Evolutionary conservation across 2,888 invertebrate genomes (phyloP), one percentile per base, ranked within the genome.

Genomic region (Nymphalis urticae): DNA sequence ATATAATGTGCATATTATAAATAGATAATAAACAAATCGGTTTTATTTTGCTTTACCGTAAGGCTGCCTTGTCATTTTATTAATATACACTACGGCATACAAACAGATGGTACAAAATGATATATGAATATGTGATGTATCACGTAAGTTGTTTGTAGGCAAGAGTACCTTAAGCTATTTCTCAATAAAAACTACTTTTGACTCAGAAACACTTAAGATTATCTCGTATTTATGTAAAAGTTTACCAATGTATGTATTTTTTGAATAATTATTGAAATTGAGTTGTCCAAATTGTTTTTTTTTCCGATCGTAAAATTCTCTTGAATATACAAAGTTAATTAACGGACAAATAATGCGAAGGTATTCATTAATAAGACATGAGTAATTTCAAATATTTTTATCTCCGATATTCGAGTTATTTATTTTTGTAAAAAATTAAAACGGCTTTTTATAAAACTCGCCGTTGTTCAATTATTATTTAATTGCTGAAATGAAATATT

Each of bases 201-300:
- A 13, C 13, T 10, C 4, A 4, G 13, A 42, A 42, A 13, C 42
- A 13, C 36, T 16, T 13, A 24, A 0, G 13, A 27, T 27, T 21
- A 24, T 21, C 13, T 24, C 24, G 27, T 36, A 32, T 3, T 9
- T 17, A 56, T 17, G 21, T 32, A 56, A 9, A 56, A 56, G 32
- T 17, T 32, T n/a, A n/a, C 8, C 19, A 9, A 54, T 27, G 32
- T 17, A 56, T 58, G 58, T 56, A 36, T 58, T 42, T 58, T 58
- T 19, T 56, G 54, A 56, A 56, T 58, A 58, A 58, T 58, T 36
- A 58, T 58, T 36, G n/a, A 42, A 42, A 82, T 83, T 80, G 76
- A 68, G 76, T 75, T 76, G 69, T 73, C 75, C 61, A 76, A 74
- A 79, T 77, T 78, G 77, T 75, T 76, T 75, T 42, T n/a, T 58